A percentile compares a stretch with the other conserved stretches of the same genome.
Evolutionary conservation across 2,113 vertebrate species (phyloP).

Genomic region (Stigmatopora argus): DNA sequence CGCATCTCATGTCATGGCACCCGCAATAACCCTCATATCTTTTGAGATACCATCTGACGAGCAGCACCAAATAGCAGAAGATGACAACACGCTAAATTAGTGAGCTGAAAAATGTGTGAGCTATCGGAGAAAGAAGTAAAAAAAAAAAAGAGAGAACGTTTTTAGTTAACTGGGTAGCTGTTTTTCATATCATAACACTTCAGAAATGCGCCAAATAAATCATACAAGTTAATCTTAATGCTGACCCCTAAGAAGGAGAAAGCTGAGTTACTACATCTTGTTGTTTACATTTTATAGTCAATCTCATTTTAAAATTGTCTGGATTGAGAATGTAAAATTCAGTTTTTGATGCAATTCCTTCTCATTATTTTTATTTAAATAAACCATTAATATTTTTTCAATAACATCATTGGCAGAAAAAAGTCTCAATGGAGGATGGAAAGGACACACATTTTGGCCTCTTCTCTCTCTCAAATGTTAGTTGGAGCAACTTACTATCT

Average conservation of each 20-base stretch:
- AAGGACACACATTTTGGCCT: constrained; percentile 24
- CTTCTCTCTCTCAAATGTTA: constrained; percentile 47
- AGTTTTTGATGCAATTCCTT: too few species aligned
- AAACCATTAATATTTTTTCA: too few species aligned
- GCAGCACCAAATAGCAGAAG: not conserved
- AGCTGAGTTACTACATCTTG: too few species aligned
- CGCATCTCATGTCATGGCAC: constrained; percentile 1
- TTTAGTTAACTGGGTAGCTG: too few species aligned
- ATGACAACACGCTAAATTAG: not conserved
- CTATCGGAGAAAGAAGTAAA: not conserved
- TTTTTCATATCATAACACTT: too few species aligned
- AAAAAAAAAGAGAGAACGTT: not conserved
- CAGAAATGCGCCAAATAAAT: too few species aligned
- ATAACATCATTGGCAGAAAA: not conserved
- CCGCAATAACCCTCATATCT: not conserved
- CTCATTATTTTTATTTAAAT: too few species aligned
- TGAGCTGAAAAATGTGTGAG: not conserved
- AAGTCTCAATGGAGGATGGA: constrained; percentile 13
- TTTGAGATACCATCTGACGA: not conserved
- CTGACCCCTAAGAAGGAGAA: too few species aligned
- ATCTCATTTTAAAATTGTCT: not conserved
- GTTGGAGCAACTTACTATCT: constrained; percentile 51
- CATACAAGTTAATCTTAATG: too few species aligned
- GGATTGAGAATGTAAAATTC: not conserved
- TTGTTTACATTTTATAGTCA: not conserved